Base-by-base conservation (phyloP, 1,140 invertebrate genomes). In the Neuroterus valhalla region DNA sequence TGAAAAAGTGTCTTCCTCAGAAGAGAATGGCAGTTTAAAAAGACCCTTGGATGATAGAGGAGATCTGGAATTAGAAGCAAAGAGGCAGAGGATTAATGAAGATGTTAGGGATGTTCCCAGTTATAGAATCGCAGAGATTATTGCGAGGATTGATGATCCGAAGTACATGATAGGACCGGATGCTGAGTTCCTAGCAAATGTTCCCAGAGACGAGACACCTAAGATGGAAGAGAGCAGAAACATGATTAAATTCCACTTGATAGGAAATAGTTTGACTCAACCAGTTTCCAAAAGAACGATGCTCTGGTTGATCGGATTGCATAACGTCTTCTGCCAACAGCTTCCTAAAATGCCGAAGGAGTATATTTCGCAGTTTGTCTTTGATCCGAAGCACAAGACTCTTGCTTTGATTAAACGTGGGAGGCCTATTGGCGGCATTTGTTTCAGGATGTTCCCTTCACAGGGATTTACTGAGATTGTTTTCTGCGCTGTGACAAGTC, bases 381-480 rank as follows among this genome's bases (percentile, higher is more conserved):
- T 99, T 91, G 98, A 99, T 91, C 96, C 97, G 93, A 99, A 98
- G 90, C 98, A 99, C 89, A 97, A 97, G 87, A 99, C 97, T 0
- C 84, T 99, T 68, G 96, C 95, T 0, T 84, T 99, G 0, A 95
- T 99, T 14, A 98, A 99, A 88, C 94, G 98, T 82, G 95, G 95
- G 45, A 92, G 95, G 80, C 97, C 98, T 0, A 99, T 99, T 79
- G 98, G 98, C 12, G 98, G 98, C 1, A 99, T 99, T 78, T 99
- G 98, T 86, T 99, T 99, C 85, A 92, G 98, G 6, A 97, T 97
- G 87, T 99, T 99, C 90, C 93, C 94, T 10, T 94, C 94, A 14
- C 94, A 98, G 91, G 98, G 98, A 3, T 99, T 99, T 88, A 98
- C 97, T 0, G 99, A 99, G 91, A 99, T 99, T 85, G 99, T 99